phyloP scores from a whole-genome alignment of 2,888 invertebrate genomes.

The Apodemia zela region DNA sequence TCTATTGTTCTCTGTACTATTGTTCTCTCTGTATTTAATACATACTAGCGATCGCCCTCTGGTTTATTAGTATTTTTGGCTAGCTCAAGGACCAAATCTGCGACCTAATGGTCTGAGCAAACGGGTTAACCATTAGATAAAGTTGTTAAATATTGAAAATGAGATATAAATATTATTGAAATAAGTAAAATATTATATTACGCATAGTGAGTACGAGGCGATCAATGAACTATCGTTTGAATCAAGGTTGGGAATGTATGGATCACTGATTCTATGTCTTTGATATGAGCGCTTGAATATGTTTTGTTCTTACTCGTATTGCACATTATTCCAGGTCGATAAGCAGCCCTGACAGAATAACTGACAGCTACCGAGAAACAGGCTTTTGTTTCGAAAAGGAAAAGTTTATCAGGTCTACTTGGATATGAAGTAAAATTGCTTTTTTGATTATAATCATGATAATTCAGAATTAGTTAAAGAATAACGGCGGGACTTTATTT shows the following conservation, averaged over 20 bases:
- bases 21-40: no score
- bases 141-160: no score
- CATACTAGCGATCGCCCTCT: no score
- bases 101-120: no score
- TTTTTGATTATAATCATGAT: background rate
- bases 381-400: background rate
- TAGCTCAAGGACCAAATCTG: no score
- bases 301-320: conserved; percentile 3
- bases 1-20: no score
- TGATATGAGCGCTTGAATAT: conserved; percentile 5
- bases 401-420: background rate
- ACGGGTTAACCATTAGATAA: no score
- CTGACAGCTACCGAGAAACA: background rate
- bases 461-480: no score
- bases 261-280: background rate
- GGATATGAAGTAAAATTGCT: background rate
- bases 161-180: no score
- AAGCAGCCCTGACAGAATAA: conserved; percentile 5
- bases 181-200: background rate
- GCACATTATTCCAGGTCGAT: background rate
- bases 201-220: background rate
- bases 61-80: no score
- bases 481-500: no score
- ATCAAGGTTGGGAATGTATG: background rate
- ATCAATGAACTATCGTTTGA: background rate